These are phyloP conservation scores for Portevinia maculata DNA, from an alignment of 2,888 invertebrate species.

Conservation along the genomic window DNA sequence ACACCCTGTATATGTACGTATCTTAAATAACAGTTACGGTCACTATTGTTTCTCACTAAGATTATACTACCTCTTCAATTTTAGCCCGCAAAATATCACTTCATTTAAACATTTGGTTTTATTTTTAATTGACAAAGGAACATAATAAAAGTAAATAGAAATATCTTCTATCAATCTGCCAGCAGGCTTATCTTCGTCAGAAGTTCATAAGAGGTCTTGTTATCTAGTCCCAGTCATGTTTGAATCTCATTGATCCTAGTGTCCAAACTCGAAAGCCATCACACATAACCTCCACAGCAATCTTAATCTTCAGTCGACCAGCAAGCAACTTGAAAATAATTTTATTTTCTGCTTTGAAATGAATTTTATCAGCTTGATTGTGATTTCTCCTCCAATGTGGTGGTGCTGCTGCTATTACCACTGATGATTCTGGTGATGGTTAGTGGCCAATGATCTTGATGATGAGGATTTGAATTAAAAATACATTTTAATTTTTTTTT, in stretches of 20 bases:
- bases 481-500: conserved; percentile 44
- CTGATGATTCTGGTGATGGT: conserved; percentile 5
- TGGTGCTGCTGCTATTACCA: background rate
- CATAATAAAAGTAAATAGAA: conserved; percentile 9
- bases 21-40: no score
- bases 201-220: conserved; percentile 66
- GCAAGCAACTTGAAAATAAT: conserved; percentile 39
- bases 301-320: conserved; percentile 37
- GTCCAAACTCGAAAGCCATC: conserved; percentile 38
- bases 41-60: no score
- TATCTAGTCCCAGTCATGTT: conserved; percentile 62
- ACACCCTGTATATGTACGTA: no score
- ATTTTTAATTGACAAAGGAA: conserved; percentile 49
- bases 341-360: conserved; percentile 59
- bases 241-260: conserved; percentile 59
- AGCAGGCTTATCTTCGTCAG: conserved; percentile 47
- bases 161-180: conserved; percentile 64
- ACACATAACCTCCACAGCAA: conserved; percentile 35
- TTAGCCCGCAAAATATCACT: no score
- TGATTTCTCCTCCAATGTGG: conserved; percentile 38
- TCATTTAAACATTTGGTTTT: no score
- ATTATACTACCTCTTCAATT: no score
- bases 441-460: conserved; percentile 70
- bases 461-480: conserved; percentile 59
- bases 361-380: conserved; percentile 64